Evolutionary conservation across 2,888 invertebrate genomes (phyloP), one percentile per base, ranked within the genome.

Genomic region (Diadegma fenestrale): DNA sequence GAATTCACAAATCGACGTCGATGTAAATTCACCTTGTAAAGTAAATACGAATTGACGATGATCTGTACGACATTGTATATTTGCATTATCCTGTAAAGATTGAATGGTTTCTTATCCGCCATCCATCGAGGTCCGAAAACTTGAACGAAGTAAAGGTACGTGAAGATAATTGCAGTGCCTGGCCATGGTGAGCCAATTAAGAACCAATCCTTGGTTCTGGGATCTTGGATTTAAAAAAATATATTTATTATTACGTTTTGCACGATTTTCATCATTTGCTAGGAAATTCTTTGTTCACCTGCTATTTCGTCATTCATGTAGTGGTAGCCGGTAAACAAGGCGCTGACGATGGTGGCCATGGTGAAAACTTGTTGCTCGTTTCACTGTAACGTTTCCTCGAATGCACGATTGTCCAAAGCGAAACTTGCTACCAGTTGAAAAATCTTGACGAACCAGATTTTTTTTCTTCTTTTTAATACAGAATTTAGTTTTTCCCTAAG

Each of bases 41-140:
- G 95, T 58, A 96, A 86, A 88, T 94, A 95, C 0, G 92, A 88
- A 85, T 96, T 96, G 12, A 95, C 88, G 0, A 95, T 5, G 14
- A 97, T 95, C 95, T 97, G 97, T 3, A 95, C 72, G 0, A 95
- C 92, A 90, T 97, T 97, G 91, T 97, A 97, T 0, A 95, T 90
- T 82, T 97, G 95, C 89, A 97, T 94, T 19, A 96, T 82, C 88
- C 94, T 95, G 33, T 96, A 95, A 48, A 97, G 90, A 79, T 97
- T 95, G 87, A 95, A 96, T 0, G 97, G 96, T 71, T 94, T 92
- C 22, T 96, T 94, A 82, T 96, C 94, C 80, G 95, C 95, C 97
- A 97, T 97, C 91, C 96, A 95, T 61, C 94, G 94, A 0, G 98
- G 98, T 0, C 98, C 98, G 91, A 96, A 94, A 90, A 95, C 95